A percentile compares a stretch with the other conserved stretches of the same genome.
Evolutionary conservation across 2,888 invertebrate species (phyloP).

Genomic region (Pycnomerus fuliginosus): DNA sequence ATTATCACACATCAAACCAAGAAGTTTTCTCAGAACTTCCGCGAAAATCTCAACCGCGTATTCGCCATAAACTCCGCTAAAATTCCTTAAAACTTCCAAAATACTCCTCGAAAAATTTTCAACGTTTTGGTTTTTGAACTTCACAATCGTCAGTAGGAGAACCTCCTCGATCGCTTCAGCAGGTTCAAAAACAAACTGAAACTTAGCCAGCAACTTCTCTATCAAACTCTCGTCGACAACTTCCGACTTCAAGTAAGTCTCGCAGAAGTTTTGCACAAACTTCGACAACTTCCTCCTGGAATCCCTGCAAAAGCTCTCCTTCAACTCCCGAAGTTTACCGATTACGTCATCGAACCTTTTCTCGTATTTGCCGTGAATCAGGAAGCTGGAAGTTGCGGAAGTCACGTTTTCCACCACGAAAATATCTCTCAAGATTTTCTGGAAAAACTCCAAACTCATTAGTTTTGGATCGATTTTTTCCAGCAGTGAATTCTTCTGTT

Average conservation of each 20-base stretch:
- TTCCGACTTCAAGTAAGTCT: neutral
- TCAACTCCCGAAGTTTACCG: neutral
- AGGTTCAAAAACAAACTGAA: neutral
- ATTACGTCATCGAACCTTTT: neutral
- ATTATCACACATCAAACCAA: neutral
- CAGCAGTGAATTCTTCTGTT: conserved; percentile 1
- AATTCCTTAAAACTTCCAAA: neutral
- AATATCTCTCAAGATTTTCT: neutral
- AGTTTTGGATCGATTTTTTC: neutral
- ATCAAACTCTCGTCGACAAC: neutral
- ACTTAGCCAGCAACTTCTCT: neutral
- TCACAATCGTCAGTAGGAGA: conserved; percentile 3
- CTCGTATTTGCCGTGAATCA: neutral
- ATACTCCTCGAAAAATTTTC: neutral
- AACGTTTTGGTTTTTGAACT: neutral
- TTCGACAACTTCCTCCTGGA: neutral
- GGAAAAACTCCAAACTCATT: neutral
- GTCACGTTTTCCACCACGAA: neutral
- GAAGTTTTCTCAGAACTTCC: neutral
- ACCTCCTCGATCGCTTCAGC: conserved; percentile 4
- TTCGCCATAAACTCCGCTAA: neutral
- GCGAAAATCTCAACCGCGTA: neutral
- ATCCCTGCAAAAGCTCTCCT: conserved; percentile 1
- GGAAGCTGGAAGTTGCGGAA: neutral
- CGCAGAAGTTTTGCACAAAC: conserved; percentile 2